phyloP scores from a whole-genome alignment of 2,888 invertebrate species.

The Zelleria hepariella region DNA sequence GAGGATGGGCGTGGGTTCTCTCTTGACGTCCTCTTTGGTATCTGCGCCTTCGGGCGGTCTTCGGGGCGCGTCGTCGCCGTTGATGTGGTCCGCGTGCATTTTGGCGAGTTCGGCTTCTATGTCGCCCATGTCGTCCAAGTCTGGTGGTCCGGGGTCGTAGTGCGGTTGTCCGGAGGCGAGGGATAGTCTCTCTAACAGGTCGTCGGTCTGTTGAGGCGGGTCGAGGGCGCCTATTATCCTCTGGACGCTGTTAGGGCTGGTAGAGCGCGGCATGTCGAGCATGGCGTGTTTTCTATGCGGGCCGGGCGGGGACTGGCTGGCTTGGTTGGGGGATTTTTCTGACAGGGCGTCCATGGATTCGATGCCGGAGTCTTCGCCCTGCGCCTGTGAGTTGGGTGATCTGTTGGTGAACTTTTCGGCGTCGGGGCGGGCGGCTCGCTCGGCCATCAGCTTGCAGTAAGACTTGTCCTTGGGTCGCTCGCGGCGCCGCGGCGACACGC shows the following conservation, averaged over 20 bases:
- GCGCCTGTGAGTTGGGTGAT: conserved; percentile 68
- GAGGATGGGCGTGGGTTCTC: conserved; percentile 42
- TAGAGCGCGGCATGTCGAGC: conserved; percentile 58
- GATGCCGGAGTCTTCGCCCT: conserved; percentile 92
- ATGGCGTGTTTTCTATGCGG: conserved; percentile 53
- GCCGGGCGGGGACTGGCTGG: conserved; percentile 79
- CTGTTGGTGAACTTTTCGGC: conserved; percentile 50
- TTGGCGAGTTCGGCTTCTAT: conserved; percentile 80
- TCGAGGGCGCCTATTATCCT: conserved; percentile 58
- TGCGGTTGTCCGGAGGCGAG: conserved; percentile 25
- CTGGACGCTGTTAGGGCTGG: conserved; percentile 57
- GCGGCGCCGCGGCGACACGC: conserved; percentile 43
- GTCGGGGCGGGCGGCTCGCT: conserved; percentile 40
- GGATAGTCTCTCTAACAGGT: conserved; percentile 40
- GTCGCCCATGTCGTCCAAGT: conserved; percentile 72
- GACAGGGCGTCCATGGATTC: conserved; percentile 95
- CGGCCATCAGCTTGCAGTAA: conserved; percentile 70
- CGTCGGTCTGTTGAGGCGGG: conserved; percentile 41
- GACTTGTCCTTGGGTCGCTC: conserved; percentile 66
- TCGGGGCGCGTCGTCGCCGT: conserved; percentile 44
- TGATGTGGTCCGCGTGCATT: conserved; percentile 70
- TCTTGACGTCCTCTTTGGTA: conserved; percentile 26
- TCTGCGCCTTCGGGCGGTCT: conserved; percentile 22
- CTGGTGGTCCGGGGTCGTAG: conserved; percentile 47
- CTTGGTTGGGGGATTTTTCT: conserved; percentile 91